Percentiles rank a stretch among this genome's conserved stretches.
Evolutionary conservation across 2,888 invertebrate genomes (phyloP).

Genomic region (Drosophila mimetica): DNA sequence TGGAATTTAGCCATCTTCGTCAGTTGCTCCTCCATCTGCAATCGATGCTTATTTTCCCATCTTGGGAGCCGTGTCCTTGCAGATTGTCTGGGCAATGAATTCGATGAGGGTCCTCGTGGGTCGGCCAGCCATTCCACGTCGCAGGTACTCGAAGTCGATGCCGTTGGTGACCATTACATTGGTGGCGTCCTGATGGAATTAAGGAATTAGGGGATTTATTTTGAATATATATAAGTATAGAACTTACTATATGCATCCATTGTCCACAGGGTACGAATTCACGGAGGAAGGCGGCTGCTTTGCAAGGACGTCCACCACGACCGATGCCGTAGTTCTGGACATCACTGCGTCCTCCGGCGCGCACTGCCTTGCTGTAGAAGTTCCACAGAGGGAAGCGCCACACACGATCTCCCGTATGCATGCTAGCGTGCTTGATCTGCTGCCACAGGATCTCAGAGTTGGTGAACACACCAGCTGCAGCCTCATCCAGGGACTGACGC

Average conservation of each 20-base stretch:
- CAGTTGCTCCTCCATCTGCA: background rate
- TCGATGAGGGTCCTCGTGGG: conserved; percentile 91
- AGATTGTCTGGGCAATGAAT: conserved; percentile 87
- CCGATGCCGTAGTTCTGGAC: conserved; percentile 85
- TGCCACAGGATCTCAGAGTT: conserved; percentile 89
- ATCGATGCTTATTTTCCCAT: conserved; percentile 58
- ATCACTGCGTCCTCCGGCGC: conserved; percentile 84
- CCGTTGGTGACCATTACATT: conserved; percentile 90
- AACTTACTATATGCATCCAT: conserved; percentile 90
- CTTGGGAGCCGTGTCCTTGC: conserved; percentile 81
- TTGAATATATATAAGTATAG: rapidly evolving
- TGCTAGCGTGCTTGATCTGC: conserved; percentile 88
- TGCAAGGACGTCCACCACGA: conserved; percentile 87
- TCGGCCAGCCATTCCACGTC: conserved; percentile 90
- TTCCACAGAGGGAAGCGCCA: conserved; percentile 94
- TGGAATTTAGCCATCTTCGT: conserved; percentile 1
- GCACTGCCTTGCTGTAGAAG: conserved; percentile 87
- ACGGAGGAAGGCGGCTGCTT: conserved; percentile 91
- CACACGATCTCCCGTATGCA: conserved; percentile 91
- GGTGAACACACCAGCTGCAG: conserved; percentile 90
- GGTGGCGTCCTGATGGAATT: conserved; percentile 86
- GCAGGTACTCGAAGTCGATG: conserved; percentile 86
- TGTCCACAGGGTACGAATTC: conserved; percentile 89
- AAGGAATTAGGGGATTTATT: background rate
- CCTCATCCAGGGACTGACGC: conserved; percentile 87